A percentile compares a stretch with the other conserved stretches of the same genome.
These are phyloP conservation scores for Scomberomorus guttatus DNA, from an alignment of 2,797 vertebrate genomes.

Conservation along the genomic window DNA sequence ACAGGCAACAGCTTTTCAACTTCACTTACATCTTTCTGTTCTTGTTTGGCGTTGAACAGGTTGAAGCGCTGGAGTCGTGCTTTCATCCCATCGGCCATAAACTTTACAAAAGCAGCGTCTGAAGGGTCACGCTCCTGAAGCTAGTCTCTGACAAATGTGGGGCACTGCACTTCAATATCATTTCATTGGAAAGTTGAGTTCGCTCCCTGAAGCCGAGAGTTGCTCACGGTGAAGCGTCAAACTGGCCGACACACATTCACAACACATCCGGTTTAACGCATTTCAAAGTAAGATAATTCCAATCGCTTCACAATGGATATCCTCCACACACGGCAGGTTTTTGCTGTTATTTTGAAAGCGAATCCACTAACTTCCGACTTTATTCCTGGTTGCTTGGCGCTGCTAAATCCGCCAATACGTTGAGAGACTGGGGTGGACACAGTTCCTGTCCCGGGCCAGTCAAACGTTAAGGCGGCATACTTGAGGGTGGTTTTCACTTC, in stretches of 20 bases:
- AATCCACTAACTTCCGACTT: not conserved
- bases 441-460: constrained; percentile 66
- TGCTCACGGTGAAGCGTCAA: constrained; percentile 7
- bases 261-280: not conserved
- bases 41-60: constrained; percentile 84
- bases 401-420: constrained; percentile 46
- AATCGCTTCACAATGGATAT: accelerated
- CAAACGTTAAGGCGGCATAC: constrained; percentile 68
- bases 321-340: accelerated
- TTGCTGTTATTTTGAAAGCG: constrained; percentile 60
- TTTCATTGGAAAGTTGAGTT: constrained; percentile 71
- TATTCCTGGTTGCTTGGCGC: not conserved
- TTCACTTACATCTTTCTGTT: constrained; percentile 85
- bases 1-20: constrained; percentile 11
- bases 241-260: accelerated
- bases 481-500: constrained; percentile 10
- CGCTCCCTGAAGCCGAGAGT: constrained; percentile 49
- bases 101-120: constrained; percentile 47
- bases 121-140: not conserved
- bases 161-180: constrained; percentile 51
- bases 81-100: constrained; percentile 87
- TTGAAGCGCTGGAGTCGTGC: constrained; percentile 86
- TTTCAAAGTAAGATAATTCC: constrained; percentile 54
- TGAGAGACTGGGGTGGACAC: constrained; percentile 39
- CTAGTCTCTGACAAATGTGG: constrained; percentile 14